Evolutionary conservation across 2,888 invertebrate genomes (phyloP).

Genomic region (Xanthia icteritia): DNA sequence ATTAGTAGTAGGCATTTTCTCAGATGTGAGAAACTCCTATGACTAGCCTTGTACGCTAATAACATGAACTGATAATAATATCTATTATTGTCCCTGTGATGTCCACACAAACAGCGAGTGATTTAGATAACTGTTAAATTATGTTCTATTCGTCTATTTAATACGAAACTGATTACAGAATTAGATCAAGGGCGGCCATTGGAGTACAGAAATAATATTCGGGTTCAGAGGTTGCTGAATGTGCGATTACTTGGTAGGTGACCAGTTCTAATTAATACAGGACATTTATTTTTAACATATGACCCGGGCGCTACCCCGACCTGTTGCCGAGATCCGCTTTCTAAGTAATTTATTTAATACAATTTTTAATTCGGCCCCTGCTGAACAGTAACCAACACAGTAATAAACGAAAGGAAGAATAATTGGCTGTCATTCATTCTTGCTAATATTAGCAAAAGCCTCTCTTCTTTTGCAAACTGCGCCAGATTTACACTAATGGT

Average conservation of each 20-base stretch:
- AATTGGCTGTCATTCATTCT: constrained; percentile 3
- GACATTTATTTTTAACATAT: not conserved
- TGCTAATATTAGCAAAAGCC: not conserved
- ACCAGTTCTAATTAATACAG: not conserved
- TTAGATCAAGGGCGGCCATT: constrained; percentile 25
- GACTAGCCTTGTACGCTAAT: not conserved
- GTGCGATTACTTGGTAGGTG: constrained; percentile 5
- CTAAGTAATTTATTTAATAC: not conserved
- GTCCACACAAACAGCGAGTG: constrained; percentile 12
- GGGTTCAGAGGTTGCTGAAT: constrained; percentile 29
- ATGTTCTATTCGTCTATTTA: constrained; percentile 8
- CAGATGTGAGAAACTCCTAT: not conserved
- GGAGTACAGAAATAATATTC: constrained; percentile 18
- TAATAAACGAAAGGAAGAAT: not conserved
- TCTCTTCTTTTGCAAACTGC: not conserved
- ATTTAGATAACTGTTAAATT: constrained; percentile 17
- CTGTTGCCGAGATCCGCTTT: not conserved
- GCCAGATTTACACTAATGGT: not conserved
- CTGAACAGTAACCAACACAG: not conserved
- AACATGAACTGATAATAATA: not conserved
- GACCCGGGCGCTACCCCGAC: not conserved
- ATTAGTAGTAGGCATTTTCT: not conserved
- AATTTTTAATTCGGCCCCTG: not conserved
- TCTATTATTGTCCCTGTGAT: not conserved
- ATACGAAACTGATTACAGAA: constrained; percentile 27